Percentiles rank a stretch among this genome's conserved stretches.
Conservation (phyloP, 2,888 invertebrate species). For the Netelia melanura region DNA sequence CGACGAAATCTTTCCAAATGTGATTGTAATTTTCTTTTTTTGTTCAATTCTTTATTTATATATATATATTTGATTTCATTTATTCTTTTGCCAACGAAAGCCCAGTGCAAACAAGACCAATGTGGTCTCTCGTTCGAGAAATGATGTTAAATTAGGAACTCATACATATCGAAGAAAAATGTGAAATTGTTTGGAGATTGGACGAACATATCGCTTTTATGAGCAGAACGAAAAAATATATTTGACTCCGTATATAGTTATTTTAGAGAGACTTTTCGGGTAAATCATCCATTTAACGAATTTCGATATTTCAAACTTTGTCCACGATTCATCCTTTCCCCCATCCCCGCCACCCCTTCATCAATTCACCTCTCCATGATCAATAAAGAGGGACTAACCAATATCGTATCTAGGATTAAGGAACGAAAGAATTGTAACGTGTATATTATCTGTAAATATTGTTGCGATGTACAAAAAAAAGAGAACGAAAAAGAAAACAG, state of each 20-base stretch:
- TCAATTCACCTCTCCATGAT: constrained; percentile 59
- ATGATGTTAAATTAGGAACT: constrained; percentile 65
- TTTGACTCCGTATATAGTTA: constrained; percentile 74
- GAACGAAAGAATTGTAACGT: constrained; percentile 75
- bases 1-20: constrained; percentile 23
- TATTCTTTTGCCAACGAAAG: constrained; percentile 1
- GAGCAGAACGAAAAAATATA: constrained; percentile 70
- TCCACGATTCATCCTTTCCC: constrained; percentile 48
- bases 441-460: constrained; percentile 84
- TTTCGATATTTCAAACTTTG: constrained; percentile 73
- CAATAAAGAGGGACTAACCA: constrained; percentile 75
- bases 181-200: constrained; percentile 66
- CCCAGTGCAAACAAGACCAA: constrained; percentile 52
- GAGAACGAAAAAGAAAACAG: constrained; percentile 59
- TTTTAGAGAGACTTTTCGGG: constrained; percentile 69
- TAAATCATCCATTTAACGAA: constrained; percentile 72
- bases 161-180: constrained; percentile 76
- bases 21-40: constrained; percentile 37
- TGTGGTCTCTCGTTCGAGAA: constrained; percentile 34
- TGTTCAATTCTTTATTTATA: constrained; percentile 14
- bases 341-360: constrained; percentile 8
- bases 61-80: neutral
- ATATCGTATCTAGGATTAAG: constrained; percentile 71
- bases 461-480: constrained; percentile 81
- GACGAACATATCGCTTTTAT: constrained; percentile 82